These are phyloP conservation scores for Coreoperca whiteheadi DNA, from an alignment of 2,113 vertebrate genomes.

Conservation along the genomic window DNA sequence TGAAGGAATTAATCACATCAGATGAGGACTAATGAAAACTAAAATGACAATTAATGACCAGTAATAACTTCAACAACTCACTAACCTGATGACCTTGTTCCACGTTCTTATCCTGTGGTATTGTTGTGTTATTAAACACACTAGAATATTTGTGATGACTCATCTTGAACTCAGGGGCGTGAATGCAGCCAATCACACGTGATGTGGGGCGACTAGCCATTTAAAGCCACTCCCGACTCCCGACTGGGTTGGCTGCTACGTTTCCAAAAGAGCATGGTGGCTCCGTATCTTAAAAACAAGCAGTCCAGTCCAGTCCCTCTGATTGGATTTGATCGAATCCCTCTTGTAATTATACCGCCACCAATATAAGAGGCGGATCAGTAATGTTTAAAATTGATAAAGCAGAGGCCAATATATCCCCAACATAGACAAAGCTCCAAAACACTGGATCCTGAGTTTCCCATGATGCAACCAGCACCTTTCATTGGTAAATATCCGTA, in stretches of 20 bases:
- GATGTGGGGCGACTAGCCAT: background rate
- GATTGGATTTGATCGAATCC: no score
- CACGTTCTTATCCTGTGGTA: no score
- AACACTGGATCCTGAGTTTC: background rate
- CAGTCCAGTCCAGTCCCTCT: background rate
- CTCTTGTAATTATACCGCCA: background rate
- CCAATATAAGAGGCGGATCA: background rate
- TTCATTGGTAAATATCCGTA: background rate
- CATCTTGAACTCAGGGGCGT: background rate
- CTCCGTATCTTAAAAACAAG: background rate
- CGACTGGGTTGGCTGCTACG: background rate
- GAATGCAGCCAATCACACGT: background rate
- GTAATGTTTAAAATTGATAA: background rate
- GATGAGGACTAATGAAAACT: background rate
- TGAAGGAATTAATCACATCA: background rate
- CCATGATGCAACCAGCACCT: background rate
- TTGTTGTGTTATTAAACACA: background rate
- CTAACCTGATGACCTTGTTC: background rate
- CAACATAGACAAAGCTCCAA: no score
- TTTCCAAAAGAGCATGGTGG: no score
- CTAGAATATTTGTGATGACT: background rate
- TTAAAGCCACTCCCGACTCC: background rate
- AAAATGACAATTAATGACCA: background rate
- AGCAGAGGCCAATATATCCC: background rate
- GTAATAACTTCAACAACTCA: background rate